Percentiles rank a stretch among this genome's conserved stretches.
Evolutionary conservation across 2,888 invertebrate genomes (phyloP).

Genomic region (Imbricaverruca yamaguchii): DNA sequence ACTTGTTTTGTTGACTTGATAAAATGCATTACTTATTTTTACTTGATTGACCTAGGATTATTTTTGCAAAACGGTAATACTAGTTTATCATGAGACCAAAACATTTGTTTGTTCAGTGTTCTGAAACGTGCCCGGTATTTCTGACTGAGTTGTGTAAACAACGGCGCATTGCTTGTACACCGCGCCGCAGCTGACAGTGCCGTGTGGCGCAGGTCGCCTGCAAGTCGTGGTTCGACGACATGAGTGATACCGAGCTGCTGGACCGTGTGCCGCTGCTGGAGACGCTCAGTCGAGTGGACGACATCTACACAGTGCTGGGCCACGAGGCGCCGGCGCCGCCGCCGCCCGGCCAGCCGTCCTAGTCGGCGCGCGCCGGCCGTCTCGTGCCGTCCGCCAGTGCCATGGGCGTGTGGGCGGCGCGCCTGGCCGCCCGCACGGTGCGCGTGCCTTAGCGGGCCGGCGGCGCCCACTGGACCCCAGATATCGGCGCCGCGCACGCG

Average conservation of each 20-base stretch:
- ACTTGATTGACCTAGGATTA: no score
- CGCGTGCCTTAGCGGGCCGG: not conserved
- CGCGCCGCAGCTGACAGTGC: not conserved
- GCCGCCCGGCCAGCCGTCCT: not conserved
- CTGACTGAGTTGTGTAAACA: no score
- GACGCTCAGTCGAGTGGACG: conserved; percentile 90
- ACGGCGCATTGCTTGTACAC: no score
- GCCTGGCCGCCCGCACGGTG: no score
- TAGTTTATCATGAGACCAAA: no score
- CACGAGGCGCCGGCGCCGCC: conserved; percentile 43
- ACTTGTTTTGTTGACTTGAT: no score
- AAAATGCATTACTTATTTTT: no score
- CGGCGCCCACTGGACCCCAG: not conserved
- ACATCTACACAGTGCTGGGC: conserved; percentile 89
- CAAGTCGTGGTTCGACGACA: conserved; percentile 99
- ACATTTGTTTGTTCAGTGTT: no score
- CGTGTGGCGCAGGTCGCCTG: conserved; percentile 66
- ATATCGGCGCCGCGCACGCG: no score
- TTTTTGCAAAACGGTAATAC: no score
- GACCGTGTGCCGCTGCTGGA: conserved; percentile 98
- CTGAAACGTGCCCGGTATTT: no score
- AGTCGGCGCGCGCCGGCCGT: not conserved
- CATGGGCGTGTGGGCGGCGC: not conserved
- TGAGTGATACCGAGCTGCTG: conserved; percentile 90
- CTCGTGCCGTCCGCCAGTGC: not conserved